Evolutionary conservation across 2,113 vertebrate species (phyloP).

Genomic region (Corvus cornix): DNA sequence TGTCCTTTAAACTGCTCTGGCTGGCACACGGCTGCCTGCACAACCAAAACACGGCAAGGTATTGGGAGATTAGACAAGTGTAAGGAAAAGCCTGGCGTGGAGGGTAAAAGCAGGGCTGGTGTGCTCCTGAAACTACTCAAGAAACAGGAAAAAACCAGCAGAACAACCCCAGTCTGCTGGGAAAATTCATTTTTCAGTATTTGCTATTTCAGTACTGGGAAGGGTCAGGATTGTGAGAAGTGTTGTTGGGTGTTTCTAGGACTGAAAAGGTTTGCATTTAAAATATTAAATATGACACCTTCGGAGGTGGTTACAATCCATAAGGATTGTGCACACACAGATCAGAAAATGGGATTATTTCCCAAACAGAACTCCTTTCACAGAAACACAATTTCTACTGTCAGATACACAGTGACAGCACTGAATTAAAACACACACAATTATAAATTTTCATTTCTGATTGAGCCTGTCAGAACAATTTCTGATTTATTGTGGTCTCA

Average conservation of each 20-base stretch:
- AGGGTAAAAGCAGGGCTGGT: not conserved
- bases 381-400: not conserved
- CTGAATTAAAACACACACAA: not conserved
- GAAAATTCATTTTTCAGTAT: not conserved
- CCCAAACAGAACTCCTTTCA: not conserved
- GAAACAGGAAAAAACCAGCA: not conserved
- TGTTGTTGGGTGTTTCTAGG: not conserved
- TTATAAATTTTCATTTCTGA: not conserved
- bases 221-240: rapidly evolving
- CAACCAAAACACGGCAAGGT: not conserved
- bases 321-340: not conserved
- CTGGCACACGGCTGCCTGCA: constrained; percentile 96
- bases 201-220: not conserved
- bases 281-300: not conserved
- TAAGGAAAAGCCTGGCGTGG: not conserved
- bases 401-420: not conserved
- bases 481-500: not conserved
- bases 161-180: not conserved
- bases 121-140: not conserved
- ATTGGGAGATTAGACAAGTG: not conserved
- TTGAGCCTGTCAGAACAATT: not conserved
- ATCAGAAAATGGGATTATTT: not conserved
- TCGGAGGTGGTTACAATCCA: not conserved
- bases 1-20: constrained; percentile 98
- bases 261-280: not conserved